Evolutionary conservation across 1,140 invertebrate species (phyloP).

Genomic region (Pseudomyrmex gracilis): DNA sequence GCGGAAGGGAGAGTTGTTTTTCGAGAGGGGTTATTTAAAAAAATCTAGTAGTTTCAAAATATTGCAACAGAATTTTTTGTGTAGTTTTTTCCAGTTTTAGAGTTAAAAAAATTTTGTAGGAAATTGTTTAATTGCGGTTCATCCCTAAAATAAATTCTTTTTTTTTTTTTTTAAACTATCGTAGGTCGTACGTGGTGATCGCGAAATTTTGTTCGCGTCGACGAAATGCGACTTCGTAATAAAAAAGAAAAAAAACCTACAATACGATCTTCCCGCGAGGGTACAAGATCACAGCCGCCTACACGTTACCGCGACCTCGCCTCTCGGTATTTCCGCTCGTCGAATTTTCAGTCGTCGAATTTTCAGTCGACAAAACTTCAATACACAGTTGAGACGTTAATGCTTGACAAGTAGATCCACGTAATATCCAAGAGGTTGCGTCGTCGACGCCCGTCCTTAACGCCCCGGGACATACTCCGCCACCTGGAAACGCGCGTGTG

Average conservation of each 20-base stretch:
- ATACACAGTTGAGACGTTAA: slow-evolving; percentile 40
- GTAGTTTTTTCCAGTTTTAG: not conserved
- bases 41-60: not conserved
- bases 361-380: slow-evolving; percentile 40
- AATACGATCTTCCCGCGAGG: too few relatives aligned
- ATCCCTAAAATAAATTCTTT: too few relatives aligned
- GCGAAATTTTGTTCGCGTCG: not conserved
- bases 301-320: too few relatives aligned
- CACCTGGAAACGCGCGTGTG: slow-evolving; percentile 21
- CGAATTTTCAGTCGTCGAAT: slow-evolving; percentile 1
- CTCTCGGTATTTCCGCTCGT: too few relatives aligned
- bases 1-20: not conserved
- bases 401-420: slow-evolving; percentile 59
- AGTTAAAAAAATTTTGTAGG: not conserved
- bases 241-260: not conserved
- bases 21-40: not conserved
- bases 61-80: not conserved
- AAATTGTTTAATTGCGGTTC: not conserved
- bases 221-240: not conserved
- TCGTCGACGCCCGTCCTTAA: slow-evolving; percentile 17
- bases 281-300: too few relatives aligned
- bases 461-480: slow-evolving; percentile 25
- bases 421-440: slow-evolving; percentile 39
- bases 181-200: too few relatives aligned
- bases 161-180: too few relatives aligned